Conservation (phyloP, 2,888 invertebrate genomes). For the Cordilura impudica region DNA sequence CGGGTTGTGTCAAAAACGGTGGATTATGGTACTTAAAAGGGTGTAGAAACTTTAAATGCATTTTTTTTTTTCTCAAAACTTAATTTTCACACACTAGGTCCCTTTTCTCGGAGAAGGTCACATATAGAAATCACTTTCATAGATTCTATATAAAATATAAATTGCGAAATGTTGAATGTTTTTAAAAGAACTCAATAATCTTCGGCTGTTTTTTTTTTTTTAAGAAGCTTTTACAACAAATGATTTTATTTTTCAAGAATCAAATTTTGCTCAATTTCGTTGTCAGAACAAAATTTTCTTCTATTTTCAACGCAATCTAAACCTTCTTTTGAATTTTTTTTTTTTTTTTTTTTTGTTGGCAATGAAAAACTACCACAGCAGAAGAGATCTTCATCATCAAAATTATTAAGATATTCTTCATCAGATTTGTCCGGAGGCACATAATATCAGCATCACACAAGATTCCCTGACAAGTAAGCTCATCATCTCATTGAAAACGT, state of each 20-base stretch:
- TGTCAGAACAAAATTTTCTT: constrained; percentile 10
- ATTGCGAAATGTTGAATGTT: too few species aligned
- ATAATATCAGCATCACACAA: constrained; percentile 25
- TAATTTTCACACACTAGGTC: too few species aligned
- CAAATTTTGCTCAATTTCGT: constrained; percentile 16
- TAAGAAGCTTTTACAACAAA: constrained; percentile 7
- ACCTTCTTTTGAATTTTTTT: constrained; percentile 20
- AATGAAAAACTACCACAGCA: constrained; percentile 10
- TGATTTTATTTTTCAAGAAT: constrained; percentile 1
- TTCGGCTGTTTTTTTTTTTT: too few species aligned
- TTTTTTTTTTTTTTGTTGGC: too few species aligned
- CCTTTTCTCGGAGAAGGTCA: too few species aligned
- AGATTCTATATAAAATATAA: neutral
- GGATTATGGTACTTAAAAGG: too few species aligned
- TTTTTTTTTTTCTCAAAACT: too few species aligned
- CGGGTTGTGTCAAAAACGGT: too few species aligned
- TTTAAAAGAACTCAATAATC: neutral
- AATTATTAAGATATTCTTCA: constrained; percentile 22
- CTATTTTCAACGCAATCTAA: constrained; percentile 14
- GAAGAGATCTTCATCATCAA: constrained; percentile 19
- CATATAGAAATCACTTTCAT: neutral
- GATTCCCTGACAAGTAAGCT: constrained; percentile 19
- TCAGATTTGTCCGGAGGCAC: constrained; percentile 31
- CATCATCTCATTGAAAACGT: constrained; percentile 26
- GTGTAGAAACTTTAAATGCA: too few species aligned